Evolutionary conservation across 1,140 invertebrate species (phyloP).

Genomic region (Achatina immaculata): DNA sequence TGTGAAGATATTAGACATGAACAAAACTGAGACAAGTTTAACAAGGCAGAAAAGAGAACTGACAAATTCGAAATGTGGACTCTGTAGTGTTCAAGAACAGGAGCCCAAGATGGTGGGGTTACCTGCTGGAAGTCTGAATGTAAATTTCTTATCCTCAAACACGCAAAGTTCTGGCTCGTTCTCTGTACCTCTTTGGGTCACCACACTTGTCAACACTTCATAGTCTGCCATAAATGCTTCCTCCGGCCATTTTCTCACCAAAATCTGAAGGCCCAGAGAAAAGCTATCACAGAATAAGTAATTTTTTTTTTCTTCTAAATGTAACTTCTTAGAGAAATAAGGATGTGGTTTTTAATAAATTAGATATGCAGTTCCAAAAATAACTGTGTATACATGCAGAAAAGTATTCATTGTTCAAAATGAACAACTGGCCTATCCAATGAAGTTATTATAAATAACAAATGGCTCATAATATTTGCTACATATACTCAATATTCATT

Average conservation of each 20-base stretch:
- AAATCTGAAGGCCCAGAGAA: conserved; percentile 17
- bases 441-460: no score
- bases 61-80: no score
- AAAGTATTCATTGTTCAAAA: no score
- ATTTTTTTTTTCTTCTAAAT: no score
- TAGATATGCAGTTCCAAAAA: not conserved
- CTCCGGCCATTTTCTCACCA: conserved; percentile 35
- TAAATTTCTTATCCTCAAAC: conserved; percentile 55
- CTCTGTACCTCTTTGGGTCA: conserved; percentile 42
- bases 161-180: conserved; percentile 39
- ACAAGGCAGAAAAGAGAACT: no score
- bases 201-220: conserved; percentile 54
- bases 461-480: no score
- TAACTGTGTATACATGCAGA: not conserved
- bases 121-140: conserved; percentile 59
- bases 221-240: conserved; percentile 40
- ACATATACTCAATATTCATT: no score
- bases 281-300: not conserved
- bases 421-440: no score
- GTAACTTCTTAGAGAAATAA: not conserved
- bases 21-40: no score
- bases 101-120: no score
- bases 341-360: not conserved
- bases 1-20: no score
- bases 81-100: no score